Percentiles rank a stretch among this genome's conserved stretches.
Evolutionary conservation across 2,113 vertebrate genomes (phyloP).

Genomic region (Centropus bengalensis): DNA sequence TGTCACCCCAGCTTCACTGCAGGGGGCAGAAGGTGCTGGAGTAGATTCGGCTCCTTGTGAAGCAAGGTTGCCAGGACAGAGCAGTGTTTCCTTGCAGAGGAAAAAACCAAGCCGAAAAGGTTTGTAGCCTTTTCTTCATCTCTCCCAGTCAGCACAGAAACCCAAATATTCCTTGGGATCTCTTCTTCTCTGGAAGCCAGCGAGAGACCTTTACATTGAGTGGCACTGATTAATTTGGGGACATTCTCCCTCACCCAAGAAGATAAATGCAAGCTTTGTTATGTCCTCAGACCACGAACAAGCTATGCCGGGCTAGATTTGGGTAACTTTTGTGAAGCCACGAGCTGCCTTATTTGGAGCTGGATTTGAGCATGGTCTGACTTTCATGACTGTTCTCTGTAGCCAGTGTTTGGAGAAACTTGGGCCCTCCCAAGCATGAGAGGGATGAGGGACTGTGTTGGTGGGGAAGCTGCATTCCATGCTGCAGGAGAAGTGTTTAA

Average conservation of each 20-base stretch:
- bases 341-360: slow-evolving; percentile 49
- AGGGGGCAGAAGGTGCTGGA: neutral
- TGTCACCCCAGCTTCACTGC: rapidly evolving
- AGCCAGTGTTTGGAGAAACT: neutral
- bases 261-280: neutral
- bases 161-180: neutral
- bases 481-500: neutral
- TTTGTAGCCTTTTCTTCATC: neutral
- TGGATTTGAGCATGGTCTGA: neutral
- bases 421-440: neutral
- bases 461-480: rapidly evolving
- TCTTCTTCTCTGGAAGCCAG: neutral
- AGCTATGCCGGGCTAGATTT: neutral
- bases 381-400: neutral
- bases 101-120: neutral
- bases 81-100: neutral
- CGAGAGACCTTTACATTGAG: neutral
- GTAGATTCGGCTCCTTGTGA: neutral
- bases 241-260: neutral
- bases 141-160: neutral
- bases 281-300: neutral
- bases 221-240: neutral
- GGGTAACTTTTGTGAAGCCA: neutral
- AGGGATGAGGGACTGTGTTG: neutral
- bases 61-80: neutral